A percentile compares a stretch with the other conserved stretches of the same genome.
These are phyloP conservation scores for Lamproptera curius DNA, from an alignment of 2,888 invertebrate species.

Conservation along the genomic window DNA sequence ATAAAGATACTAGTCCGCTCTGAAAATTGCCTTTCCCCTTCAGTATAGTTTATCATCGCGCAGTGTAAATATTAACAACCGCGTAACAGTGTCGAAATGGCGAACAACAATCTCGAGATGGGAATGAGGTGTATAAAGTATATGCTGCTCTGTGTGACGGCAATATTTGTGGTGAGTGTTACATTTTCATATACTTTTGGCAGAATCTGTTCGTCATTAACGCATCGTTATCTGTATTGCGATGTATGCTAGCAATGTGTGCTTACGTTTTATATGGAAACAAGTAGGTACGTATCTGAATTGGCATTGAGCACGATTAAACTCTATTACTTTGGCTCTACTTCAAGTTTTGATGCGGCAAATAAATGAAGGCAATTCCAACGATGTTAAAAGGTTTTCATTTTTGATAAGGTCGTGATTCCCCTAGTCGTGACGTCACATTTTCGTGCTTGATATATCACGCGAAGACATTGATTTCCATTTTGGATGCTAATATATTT, in stretches of 20 bases:
- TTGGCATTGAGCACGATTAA: constrained; percentile 6
- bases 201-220: constrained; percentile 1
- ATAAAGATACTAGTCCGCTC: constrained; percentile 28
- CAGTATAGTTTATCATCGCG: constrained; percentile 32
- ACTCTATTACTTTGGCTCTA: background rate
- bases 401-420: background rate
- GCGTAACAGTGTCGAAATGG: constrained; percentile 45
- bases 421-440: background rate
- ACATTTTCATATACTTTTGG: background rate
- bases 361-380: background rate
- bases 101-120: constrained; percentile 67
- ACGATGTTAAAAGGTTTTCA: background rate
- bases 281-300: background rate
- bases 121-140: constrained; percentile 88
- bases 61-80: constrained; percentile 16
- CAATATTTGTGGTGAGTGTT: constrained; percentile 86
- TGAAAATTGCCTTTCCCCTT: constrained; percentile 29
- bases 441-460: background rate
- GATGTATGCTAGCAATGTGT: constrained; percentile 1
- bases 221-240: constrained; percentile 7
- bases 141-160: constrained; percentile 85
- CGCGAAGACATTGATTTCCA: background rate
- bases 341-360: no score
- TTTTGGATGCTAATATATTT: background rate
- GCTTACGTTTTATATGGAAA: background rate